Conservation (phyloP, 2,113 vertebrate genomes). For the Onychostruthus taczanowskii region DNA sequence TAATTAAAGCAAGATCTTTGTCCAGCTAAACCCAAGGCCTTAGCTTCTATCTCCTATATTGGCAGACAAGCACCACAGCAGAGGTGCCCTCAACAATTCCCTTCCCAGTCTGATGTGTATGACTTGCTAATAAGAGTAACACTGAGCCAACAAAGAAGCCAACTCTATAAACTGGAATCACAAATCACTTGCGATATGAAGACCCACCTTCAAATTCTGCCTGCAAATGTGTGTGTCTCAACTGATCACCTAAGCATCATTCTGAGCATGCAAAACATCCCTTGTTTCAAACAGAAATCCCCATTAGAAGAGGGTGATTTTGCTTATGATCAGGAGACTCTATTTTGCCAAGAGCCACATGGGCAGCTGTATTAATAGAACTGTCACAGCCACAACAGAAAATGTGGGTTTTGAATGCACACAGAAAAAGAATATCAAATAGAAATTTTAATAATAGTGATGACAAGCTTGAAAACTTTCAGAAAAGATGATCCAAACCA, state of each 20-base stretch:
- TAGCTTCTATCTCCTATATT: neutral
- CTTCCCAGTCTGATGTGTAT: neutral
- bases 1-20: neutral
- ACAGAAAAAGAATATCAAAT: neutral
- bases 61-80: neutral
- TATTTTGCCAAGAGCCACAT: neutral
- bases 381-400: neutral
- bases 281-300: neutral
- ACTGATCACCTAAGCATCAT: neutral
- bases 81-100: neutral
- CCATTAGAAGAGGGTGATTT: neutral
- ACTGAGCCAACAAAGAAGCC: neutral
- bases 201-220: neutral
- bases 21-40: neutral
- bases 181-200: neutral
- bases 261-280: neutral
- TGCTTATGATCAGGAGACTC: neutral
- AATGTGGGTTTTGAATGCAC: rapidly evolving
- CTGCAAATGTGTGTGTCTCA: neutral
- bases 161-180: neutral
- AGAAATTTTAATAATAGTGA: neutral
- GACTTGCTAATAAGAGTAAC: neutral
- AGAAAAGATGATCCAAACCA: neutral
- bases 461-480: neutral
- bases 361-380: neutral